These are phyloP conservation scores for Chrysocyon brachyurus DNA, from an alignment of 2,797 vertebrate genomes.

Conservation along the genomic window DNA sequence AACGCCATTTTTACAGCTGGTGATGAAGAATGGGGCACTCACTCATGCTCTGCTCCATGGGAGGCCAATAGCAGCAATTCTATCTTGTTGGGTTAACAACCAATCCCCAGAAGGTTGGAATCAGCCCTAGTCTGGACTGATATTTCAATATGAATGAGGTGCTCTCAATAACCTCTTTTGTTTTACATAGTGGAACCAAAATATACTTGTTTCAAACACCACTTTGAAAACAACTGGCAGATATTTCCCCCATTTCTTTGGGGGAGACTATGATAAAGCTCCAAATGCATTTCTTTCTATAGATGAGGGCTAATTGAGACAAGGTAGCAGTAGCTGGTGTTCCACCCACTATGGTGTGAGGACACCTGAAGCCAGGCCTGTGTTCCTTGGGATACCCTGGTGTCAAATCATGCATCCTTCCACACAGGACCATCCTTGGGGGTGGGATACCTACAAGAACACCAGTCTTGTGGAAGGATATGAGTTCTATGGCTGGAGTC, in stretches of 20 bases:
- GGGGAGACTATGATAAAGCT: neutral
- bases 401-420: neutral
- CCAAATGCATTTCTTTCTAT: neutral
- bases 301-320: neutral
- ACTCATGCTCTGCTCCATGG: neutral
- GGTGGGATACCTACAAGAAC: too few species aligned
- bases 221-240: slow-evolving; percentile 9
- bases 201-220: neutral
- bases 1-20: neutral
- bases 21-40: neutral
- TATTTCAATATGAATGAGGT: neutral
- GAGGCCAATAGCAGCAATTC: neutral
- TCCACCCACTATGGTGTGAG: neutral
- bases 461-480: neutral
- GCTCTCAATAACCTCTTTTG: neutral
- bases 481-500: neutral
- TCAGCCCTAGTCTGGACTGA: neutral
- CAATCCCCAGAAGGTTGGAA: neutral
- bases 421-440: neutral
- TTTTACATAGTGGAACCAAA: slow-evolving; percentile 12
- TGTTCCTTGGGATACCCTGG: neutral
- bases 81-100: neutral
- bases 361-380: neutral
- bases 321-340: neutral
- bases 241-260: neutral